These are phyloP conservation scores for Cyrtodaria siliqua DNA, from an alignment of 2,888 invertebrate species.

Conservation along the genomic window DNA sequence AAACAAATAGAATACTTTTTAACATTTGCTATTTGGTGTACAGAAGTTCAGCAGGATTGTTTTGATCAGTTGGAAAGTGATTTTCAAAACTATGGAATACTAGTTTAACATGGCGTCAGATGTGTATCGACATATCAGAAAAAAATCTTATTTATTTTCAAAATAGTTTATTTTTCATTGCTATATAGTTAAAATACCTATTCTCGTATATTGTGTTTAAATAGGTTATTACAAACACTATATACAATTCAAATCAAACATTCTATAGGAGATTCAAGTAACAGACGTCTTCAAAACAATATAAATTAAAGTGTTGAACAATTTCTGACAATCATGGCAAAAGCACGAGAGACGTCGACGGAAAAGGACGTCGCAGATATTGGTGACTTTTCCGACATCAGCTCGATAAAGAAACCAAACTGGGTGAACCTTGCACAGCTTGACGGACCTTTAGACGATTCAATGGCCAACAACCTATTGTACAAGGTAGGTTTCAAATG, in stretches of 20 bases:
- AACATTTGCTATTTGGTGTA: too few species aligned
- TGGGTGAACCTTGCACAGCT: conserved; percentile 54
- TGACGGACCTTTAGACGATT: conserved; percentile 34
- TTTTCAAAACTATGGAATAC: not conserved
- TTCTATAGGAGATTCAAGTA: too few species aligned
- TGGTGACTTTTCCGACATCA: conserved; percentile 12
- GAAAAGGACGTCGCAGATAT: conserved; percentile 29
- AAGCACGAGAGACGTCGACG: conserved; percentile 10
- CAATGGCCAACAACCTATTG: conserved; percentile 36
- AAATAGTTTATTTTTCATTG: too few species aligned
- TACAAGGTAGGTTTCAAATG: conserved; percentile 59
- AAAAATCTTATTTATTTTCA: too few species aligned
- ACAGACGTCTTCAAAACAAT: not conserved
- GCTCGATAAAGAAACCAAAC: conserved; percentile 29
- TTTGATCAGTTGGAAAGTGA: not conserved
- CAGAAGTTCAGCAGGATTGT: too few species aligned
- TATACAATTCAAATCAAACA: too few species aligned
- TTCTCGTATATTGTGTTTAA: not conserved
- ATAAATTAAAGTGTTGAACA: not conserved
- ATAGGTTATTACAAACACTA: too few species aligned
- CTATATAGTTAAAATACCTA: not conserved
- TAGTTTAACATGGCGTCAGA: not conserved
- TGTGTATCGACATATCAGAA: not conserved
- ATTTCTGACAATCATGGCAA: conserved; percentile 27
- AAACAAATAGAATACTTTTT: too few species aligned